phyloP scores from a whole-genome alignment of 2,113 vertebrate genomes.

The Lates calcarifer region DNA sequence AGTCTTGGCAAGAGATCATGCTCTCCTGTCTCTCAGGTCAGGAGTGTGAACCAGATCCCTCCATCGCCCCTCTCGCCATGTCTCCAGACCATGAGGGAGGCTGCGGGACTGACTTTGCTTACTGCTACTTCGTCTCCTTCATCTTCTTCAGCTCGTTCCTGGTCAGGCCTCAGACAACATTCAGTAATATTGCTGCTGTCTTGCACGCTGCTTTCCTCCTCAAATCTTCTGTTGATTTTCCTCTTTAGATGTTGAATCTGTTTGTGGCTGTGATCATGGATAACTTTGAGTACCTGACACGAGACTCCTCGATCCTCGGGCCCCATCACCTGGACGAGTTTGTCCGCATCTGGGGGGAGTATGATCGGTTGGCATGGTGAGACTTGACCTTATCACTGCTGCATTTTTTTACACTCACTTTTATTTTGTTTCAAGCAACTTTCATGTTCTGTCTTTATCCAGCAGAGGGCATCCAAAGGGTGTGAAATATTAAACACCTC shows the following conservation, averaged over 20 bases:
- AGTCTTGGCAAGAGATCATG: conserved; percentile 99
- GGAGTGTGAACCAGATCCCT: conserved; percentile 92
- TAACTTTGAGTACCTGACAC: conserved; percentile 98
- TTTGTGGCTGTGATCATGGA: conserved; percentile 99
- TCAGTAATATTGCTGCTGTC: no score
- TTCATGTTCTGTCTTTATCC: conserved; percentile 46
- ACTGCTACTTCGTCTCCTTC: conserved; percentile 99
- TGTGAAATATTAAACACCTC: conserved; percentile 18
- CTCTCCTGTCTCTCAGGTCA: conserved; percentile 94
- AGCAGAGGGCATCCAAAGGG: conserved; percentile 78
- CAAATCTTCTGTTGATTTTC: neutral
- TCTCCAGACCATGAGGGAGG: conserved; percentile 86
- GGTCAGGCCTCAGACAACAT: conserved; percentile 83
- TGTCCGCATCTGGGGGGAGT: conserved; percentile 98
- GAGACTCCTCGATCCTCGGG: conserved; percentile 97
- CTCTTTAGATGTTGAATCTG: conserved; percentile 94
- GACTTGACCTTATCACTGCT: neutral
- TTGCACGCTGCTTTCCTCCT: neutral
- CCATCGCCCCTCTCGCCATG: conserved; percentile 79
- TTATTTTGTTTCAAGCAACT: neutral
- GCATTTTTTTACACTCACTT: neutral
- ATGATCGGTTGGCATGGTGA: conserved; percentile 96
- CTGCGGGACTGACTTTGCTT: conserved; percentile 96
- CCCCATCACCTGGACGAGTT: conserved; percentile 99
- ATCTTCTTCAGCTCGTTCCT: conserved; percentile 99